Evolutionary conservation across 2,113 vertebrate species (phyloP).

Genomic region (Phoxinus phoxinus): DNA sequence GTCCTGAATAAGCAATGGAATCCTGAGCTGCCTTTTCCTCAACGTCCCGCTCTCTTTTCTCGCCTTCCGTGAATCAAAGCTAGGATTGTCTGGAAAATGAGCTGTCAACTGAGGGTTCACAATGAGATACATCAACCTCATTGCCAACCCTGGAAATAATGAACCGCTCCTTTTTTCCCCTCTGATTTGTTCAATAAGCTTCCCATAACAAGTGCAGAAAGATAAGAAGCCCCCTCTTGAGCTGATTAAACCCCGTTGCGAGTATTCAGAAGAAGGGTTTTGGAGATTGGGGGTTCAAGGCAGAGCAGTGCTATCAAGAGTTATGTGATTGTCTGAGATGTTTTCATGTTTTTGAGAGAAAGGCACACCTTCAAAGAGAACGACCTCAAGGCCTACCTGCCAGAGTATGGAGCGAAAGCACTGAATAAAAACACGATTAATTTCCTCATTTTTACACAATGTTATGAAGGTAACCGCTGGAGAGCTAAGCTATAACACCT

Average conservation of each 20-base stretch:
- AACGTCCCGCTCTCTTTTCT: slow-evolving; percentile 51
- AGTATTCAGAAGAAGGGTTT: slow-evolving; percentile 64
- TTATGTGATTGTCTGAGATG: slow-evolving; percentile 48
- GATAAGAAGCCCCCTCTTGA: slow-evolving; percentile 72
- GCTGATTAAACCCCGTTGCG: slow-evolving; percentile 72
- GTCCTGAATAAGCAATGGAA: slow-evolving; percentile 81
- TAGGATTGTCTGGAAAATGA: slow-evolving; percentile 79
- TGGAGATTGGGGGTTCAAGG: slow-evolving; percentile 61
- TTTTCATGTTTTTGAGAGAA: slow-evolving; percentile 36
- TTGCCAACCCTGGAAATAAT: slow-evolving; percentile 76
- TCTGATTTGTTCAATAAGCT: slow-evolving; percentile 75
- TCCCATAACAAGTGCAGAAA: slow-evolving; percentile 74
- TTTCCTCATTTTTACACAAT: slow-evolving; percentile 31
- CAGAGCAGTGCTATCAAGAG: slow-evolving; percentile 57
- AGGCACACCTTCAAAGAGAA: slow-evolving; percentile 27
- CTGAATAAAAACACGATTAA: slow-evolving; percentile 32
- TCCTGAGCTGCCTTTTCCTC: slow-evolving; percentile 56
- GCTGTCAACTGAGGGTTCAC: slow-evolving; percentile 75
- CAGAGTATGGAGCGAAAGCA: background rate
- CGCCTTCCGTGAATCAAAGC: slow-evolving; percentile 68
- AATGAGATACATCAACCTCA: slow-evolving; percentile 77
- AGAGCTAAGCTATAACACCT: background rate
- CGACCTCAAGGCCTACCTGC: slow-evolving; percentile 21
- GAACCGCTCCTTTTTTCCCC: slow-evolving; percentile 71
- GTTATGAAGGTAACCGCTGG: slow-evolving; percentile 3